Conservation (phyloP, 2,888 invertebrate genomes). For the Machimus atricapillus region DNA sequence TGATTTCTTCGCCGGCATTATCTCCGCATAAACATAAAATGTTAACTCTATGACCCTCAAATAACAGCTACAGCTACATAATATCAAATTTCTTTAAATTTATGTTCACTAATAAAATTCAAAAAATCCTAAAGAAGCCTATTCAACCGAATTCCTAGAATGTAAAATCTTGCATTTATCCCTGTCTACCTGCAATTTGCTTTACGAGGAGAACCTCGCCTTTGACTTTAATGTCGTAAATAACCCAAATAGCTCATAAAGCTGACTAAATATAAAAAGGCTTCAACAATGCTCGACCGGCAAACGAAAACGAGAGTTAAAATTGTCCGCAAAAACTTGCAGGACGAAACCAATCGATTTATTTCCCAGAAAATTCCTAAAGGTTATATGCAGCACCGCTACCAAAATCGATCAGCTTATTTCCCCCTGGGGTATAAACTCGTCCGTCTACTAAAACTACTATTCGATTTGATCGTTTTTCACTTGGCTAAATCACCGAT, state of each 20-base stretch:
- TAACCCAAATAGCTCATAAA: neutral
- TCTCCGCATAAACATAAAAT: neutral
- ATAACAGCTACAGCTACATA: neutral
- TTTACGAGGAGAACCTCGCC: neutral
- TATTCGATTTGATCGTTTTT: neutral
- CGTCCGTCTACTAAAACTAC: neutral
- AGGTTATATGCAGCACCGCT: neutral
- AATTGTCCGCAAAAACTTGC: neutral
- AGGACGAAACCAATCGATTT: neutral
- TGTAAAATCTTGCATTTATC: neutral
- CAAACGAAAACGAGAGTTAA: neutral
- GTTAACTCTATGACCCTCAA: neutral
- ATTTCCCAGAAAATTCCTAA: neutral
- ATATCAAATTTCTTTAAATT: neutral
- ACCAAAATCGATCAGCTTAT: neutral
- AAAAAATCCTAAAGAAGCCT: neutral
- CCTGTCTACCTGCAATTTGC: neutral
- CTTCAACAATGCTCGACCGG: neutral
- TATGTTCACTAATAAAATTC: neutral
- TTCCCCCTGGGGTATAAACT: neutral
- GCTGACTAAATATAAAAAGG: neutral
- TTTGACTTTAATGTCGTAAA: neutral
- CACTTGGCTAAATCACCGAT: neutral
- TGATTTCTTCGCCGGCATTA: too few species aligned
- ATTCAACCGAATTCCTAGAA: neutral